Conservation (phyloP, 2,888 invertebrate genomes). For the Lochmaea capreae region DNA sequence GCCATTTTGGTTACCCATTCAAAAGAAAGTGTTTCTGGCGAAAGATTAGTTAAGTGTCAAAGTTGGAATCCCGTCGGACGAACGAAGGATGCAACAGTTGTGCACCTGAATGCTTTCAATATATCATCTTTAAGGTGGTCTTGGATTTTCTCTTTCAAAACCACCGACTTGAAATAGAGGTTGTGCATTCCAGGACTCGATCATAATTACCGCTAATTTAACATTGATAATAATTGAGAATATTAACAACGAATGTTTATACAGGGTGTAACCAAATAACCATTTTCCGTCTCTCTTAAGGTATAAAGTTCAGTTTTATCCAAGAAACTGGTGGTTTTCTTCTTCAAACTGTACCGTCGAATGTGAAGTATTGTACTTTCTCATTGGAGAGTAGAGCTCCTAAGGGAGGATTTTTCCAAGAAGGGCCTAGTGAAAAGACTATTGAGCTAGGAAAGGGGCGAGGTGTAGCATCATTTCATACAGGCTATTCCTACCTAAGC, state of each 20-base stretch:
- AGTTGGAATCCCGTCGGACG: slow-evolving; percentile 59
- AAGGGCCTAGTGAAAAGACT: no score
- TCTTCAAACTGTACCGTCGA: no score
- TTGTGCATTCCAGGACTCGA: slow-evolving; percentile 35
- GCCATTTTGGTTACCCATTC: slow-evolving; percentile 54
- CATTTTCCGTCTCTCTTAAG: background rate
- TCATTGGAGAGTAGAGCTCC: no score
- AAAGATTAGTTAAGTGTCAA: slow-evolving; percentile 60
- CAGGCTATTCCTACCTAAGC: no score
- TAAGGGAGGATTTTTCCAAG: no score
- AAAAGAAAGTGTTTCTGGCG: slow-evolving; percentile 58
- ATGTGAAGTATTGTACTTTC: no score
- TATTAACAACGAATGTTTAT: slow-evolving; percentile 4
- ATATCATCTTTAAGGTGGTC: slow-evolving; percentile 63
- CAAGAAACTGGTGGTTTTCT: no score
- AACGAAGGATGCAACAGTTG: slow-evolving; percentile 62
- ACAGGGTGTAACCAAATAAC: background rate
- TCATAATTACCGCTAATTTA: slow-evolving; percentile 38
- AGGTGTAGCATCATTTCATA: no score
- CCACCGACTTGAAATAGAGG: slow-evolving; percentile 39
- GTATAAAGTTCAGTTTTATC: no score
- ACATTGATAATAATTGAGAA: slow-evolving; percentile 22
- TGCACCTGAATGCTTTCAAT: slow-evolving; percentile 63
- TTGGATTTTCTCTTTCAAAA: slow-evolving; percentile 50
- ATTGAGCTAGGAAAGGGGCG: no score